phyloP scores from a whole-genome alignment of 1,140 invertebrate genomes.

The Odontomachus brunneus region DNA sequence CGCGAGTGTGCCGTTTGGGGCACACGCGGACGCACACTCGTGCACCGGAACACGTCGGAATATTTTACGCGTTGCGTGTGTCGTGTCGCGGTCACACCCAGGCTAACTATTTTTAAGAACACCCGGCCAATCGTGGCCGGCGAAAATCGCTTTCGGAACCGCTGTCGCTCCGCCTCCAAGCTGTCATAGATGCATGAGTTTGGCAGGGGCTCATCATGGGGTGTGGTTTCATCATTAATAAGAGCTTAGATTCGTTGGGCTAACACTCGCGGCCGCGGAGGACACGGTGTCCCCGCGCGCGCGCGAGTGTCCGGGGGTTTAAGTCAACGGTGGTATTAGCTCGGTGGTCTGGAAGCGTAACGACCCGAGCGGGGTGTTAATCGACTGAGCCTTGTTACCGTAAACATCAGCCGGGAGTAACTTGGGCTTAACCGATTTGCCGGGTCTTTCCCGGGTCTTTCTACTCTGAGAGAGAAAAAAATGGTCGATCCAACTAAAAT shows the following conservation, averaged over 20 bases:
- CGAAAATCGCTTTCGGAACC: slow-evolving; percentile 75
- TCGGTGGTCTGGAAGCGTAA: slow-evolving; percentile 6
- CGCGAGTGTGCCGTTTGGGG: slow-evolving; percentile 43
- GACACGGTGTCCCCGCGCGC: background rate
- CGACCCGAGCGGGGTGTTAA: slow-evolving; percentile 6
- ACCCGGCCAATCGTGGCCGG: slow-evolving; percentile 77
- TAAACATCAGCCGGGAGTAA: slow-evolving; percentile 17
- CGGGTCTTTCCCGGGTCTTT: too few relatives aligned
- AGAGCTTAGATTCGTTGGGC: slow-evolving; percentile 52
- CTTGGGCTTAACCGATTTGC: slow-evolving; percentile 12
- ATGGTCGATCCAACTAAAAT: too few relatives aligned
- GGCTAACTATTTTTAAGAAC: slow-evolving; percentile 82
- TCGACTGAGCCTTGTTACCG: slow-evolving; percentile 12
- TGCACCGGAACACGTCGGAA: slow-evolving; percentile 47
- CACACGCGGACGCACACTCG: slow-evolving; percentile 27
- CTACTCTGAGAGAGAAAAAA: background rate
- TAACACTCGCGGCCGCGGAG: background rate
- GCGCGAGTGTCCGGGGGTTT: slow-evolving; percentile 6
- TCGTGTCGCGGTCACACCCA: slow-evolving; percentile 77
- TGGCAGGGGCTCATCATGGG: slow-evolving; percentile 72
- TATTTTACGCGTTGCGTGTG: slow-evolving; percentile 71
- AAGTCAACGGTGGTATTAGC: slow-evolving; percentile 16
- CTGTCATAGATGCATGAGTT: slow-evolving; percentile 74
- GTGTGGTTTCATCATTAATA: slow-evolving; percentile 80
- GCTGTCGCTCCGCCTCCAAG: slow-evolving; percentile 75